Base-by-base conservation (phyloP, 2,888 invertebrate genomes). In the Sinodicranocentrus sp. region DNA sequence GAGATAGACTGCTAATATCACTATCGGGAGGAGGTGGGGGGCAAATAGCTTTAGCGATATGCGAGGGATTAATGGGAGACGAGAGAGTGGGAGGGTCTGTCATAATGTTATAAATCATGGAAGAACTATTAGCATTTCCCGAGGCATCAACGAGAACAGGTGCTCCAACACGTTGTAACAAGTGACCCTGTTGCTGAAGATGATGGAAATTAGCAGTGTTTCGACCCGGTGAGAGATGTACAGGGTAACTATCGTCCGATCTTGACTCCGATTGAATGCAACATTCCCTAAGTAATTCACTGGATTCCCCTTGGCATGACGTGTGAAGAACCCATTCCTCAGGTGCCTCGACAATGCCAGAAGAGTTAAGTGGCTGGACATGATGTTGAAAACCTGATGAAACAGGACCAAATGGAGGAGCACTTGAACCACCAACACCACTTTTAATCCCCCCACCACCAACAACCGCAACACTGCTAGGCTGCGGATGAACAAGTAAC, bases 261-360 rank as follows among this genome's bases (percentile, higher is more conserved):
- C 84, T 57, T n/a, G 85, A 84, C 52, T 88, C 87, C 17, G 87
- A 87, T 39, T 86, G 88, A 84, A 88, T 86, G 63, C 87, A 87
- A 72, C 88, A 88, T 70, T 88, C 88, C 52, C 87, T 88, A 8
- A 88, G 78, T 77, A 87, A 79, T 70, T 87, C 88, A 84, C 82
- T 86, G 17, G 88, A 85, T 65, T 88, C 88, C 67, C 86, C 88
- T 79, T 87, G 85, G 73, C 87, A 87, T 72, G 88, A 86, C 19
- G 88, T 88, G 83, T 88, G 88, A 65, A 88, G 85, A 65, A 88
- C 87, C 88, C 88, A 88, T 79, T 88, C 88, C 59, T 87, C 87
- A 68, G 86, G 86, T 28, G 79, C 78, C 19, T 76, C 85, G 52
- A 84, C 84, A 59, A 75, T 71, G 10, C 83, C 73, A 57, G 76